phyloP scores from a whole-genome alignment of 2,113 vertebrate species.

The Varanus komodoensis region DNA sequence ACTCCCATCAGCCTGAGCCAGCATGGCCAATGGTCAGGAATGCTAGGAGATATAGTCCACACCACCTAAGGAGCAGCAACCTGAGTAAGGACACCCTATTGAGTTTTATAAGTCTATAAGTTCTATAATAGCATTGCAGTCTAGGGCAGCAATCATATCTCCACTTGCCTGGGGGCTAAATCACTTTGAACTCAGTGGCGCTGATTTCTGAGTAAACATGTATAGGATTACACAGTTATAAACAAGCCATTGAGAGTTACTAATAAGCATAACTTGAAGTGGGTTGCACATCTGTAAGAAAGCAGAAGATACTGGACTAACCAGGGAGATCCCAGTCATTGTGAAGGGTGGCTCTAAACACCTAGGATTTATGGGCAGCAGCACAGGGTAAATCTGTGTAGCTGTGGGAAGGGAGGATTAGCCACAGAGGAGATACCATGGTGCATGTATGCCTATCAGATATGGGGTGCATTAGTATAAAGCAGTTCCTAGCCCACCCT shows the following conservation, averaged over 20 bases:
- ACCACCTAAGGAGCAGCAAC: no score
- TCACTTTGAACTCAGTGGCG: background rate
- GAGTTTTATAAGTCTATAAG: background rate
- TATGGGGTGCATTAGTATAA: background rate
- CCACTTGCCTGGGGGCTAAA: no score
- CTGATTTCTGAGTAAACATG: background rate
- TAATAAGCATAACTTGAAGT: background rate
- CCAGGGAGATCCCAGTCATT: background rate
- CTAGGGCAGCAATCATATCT: background rate
- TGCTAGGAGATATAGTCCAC: no score
- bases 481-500: background rate
- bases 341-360: background rate
- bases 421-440: background rate
- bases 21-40: no score
- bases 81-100: no score
- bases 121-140: no score
- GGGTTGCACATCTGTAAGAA: background rate
- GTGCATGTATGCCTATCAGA: background rate
- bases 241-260: background rate
- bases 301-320: background rate
- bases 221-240: background rate
- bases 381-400: background rate
- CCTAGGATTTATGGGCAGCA: background rate
- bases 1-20: no score
- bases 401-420: background rate